Base-by-base conservation (phyloP, 1,140 invertebrate species). In the Heliconius melpomene region DNA sequence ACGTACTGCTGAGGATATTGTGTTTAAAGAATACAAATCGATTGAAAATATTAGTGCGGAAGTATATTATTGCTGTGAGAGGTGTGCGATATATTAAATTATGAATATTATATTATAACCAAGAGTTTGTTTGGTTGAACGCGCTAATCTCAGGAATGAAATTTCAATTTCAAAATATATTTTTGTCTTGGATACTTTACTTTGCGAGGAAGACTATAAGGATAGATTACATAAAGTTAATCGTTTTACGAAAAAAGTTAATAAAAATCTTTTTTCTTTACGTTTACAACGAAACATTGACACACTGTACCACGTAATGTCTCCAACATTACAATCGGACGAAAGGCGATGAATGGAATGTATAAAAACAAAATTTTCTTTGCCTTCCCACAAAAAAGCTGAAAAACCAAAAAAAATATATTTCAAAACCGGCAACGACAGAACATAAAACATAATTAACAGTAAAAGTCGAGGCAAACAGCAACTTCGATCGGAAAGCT, bases 1-100 rank as follows among this genome's bases (percentile, higher is more conserved):
- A 77, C 75, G 75, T 77, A 77, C 23, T 32, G 13, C 40, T 70
- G 60, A 77, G 75, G 75, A 77, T 46, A 40, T 40, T 70, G 75
- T 40, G 57, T 71, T 50, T 46, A 70, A 38, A 20, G 75, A 71
- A 77, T 77, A 77, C 38, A 71, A 77, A 77, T 77, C 5, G 32
- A 46, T 71, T n/a, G 32, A 32, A 38, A 20, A 71, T 77, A 38
- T 77, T 77, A 50, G 36, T 50, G n/a, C 38, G 57, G 60, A 70
- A 76, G 38, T 29, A 77, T 77, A 77, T 77, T 26, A 77, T 76
- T 36, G 54, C 20, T 66, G 23, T 26, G 60, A 66, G n/a, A 60
- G 23, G 26, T 66, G 60, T 66, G 60, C 60, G 26, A 66, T 66
- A 66, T 29, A 5, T 26, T 66, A 66, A 29, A 60, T 60, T 57